Evolutionary conservation across 2,888 invertebrate species (phyloP).

Genomic region (Carabus problematicus): DNA sequence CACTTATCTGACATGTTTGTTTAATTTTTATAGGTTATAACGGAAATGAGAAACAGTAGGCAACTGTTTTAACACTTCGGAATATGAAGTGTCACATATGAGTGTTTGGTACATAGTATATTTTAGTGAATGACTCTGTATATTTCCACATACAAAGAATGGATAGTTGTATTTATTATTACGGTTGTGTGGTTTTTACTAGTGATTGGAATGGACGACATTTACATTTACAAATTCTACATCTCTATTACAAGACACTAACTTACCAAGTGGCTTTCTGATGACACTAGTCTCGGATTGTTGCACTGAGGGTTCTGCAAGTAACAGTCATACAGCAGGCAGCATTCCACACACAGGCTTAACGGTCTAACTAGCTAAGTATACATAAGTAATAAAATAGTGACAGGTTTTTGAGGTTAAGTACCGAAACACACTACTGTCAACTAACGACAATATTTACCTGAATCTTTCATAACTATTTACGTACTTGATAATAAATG

Average conservation of each 20-base stretch:
- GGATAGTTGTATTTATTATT: constrained; percentile 16
- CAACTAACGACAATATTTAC: constrained; percentile 5
- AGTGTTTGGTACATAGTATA: too few species aligned
- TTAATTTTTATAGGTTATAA: too few species aligned
- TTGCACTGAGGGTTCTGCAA: constrained; percentile 56
- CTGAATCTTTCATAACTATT: constrained; percentile 5
- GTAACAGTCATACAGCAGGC: constrained; percentile 59
- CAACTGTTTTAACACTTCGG: too few species aligned
- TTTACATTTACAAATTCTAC: too few species aligned
- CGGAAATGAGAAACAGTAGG: too few species aligned
- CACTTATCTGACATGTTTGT: too few species aligned
- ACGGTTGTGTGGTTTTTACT: constrained; percentile 31
- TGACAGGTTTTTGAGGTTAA: neutral
- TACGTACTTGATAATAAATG: neutral
- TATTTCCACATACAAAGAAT: constrained; percentile 20
- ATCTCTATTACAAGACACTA: constrained; percentile 41
- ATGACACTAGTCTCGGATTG: constrained; percentile 56
- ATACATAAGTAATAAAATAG: neutral
- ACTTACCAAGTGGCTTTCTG: constrained; percentile 67
- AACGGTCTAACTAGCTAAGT: constrained; percentile 33
- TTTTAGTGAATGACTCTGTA: constrained; percentile 1
- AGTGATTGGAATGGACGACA: too few species aligned
- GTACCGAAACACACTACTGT: constrained; percentile 9
- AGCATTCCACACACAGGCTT: constrained; percentile 55
- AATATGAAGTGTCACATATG: too few species aligned